Evolutionary conservation across 1,140 invertebrate species (phyloP), one percentile per base, ranked within the genome.

Genomic region (Diprion similis): DNA sequence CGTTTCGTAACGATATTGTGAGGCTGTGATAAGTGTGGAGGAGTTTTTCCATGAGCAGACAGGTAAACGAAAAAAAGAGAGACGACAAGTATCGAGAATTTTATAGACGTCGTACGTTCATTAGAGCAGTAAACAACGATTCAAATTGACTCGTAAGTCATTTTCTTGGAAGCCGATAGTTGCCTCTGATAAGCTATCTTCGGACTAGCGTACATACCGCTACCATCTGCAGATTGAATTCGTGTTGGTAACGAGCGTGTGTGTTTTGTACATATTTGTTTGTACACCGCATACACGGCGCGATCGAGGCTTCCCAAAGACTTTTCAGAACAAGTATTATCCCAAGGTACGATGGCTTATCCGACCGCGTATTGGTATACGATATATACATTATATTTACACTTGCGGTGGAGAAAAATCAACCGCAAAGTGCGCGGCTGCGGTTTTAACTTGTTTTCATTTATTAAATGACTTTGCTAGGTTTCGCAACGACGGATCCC

Each of bases 1-100:
- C 48, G 51, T 18, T 68, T 69, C 24, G 24, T 6, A 37, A 70
- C 59, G 72, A 64, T 66, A 46, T 59, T 77, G 69, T 37, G 64
- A 47, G 71, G 47, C 51, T 76, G 72, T 37, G 71, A 67, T 76
- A 75, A 47, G 71, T 73, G 71, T 69, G 10, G 45, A 65, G 46
- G 46, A 11, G 37, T 46, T 46, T 37, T 19, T 37, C 37, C 18
- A 45, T 46, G 8, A 45, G 47, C 18, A 19, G 68, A 70, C 24
- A 37, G 24, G 6, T 37, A 37, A 37, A 37, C 1, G 24, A 37
- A 37, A 37, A 37, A 37, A 37, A 1, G 24, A 37, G 6, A 37
- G 1, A 37, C 24, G 24, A 37, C 24, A 37, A 37, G 24, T 6
- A 37, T 37, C 24, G 24, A 37, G 24, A 4, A 37, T 37, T 37